phyloP scores from a whole-genome alignment of 2,797 vertebrate species.

The Anabas testudineus region DNA sequence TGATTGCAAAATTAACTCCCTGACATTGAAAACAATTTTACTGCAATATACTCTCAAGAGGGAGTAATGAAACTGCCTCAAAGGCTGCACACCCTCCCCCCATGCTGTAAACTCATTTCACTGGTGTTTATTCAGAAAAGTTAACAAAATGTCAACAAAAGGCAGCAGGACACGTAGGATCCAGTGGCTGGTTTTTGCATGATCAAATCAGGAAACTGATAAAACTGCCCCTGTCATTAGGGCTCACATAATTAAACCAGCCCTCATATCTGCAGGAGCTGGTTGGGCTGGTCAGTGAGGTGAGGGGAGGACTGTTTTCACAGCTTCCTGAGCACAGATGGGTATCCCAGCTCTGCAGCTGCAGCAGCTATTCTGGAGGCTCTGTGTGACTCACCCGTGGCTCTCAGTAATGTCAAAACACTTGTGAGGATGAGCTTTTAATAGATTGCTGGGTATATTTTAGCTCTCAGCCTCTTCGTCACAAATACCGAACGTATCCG shows the following conservation, averaged over 20 bases:
- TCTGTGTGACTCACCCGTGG: slow-evolving; percentile 75
- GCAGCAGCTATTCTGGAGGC: slow-evolving; percentile 71
- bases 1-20: slow-evolving; percentile 57
- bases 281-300: slow-evolving; percentile 27
- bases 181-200: slow-evolving; percentile 16
- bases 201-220: slow-evolving; percentile 28
- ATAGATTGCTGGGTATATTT: slow-evolving; percentile 73
- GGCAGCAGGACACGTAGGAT: background rate
- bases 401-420: slow-evolving; percentile 70
- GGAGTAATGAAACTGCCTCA: slow-evolving; percentile 21
- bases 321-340: slow-evolving; percentile 67
- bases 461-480: slow-evolving; percentile 60
- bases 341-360: slow-evolving; percentile 68
- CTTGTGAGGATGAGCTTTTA: slow-evolving; percentile 69
- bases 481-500: slow-evolving; percentile 51
- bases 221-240: slow-evolving; percentile 22
- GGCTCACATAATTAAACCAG: slow-evolving; percentile 37
- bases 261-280: slow-evolving; percentile 23
- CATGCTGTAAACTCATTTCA: slow-evolving; percentile 8
- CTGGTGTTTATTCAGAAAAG: slow-evolving; percentile 23
- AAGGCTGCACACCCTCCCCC: slow-evolving; percentile 26
- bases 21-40: slow-evolving; percentile 45
- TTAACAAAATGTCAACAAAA: slow-evolving; percentile 15
- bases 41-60: slow-evolving; percentile 22
- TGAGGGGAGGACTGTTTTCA: slow-evolving; percentile 52